These are phyloP conservation scores for Benitochromis conjunctus DNA, from an alignment of 2,113 vertebrate species.

Conservation along the genomic window DNA sequence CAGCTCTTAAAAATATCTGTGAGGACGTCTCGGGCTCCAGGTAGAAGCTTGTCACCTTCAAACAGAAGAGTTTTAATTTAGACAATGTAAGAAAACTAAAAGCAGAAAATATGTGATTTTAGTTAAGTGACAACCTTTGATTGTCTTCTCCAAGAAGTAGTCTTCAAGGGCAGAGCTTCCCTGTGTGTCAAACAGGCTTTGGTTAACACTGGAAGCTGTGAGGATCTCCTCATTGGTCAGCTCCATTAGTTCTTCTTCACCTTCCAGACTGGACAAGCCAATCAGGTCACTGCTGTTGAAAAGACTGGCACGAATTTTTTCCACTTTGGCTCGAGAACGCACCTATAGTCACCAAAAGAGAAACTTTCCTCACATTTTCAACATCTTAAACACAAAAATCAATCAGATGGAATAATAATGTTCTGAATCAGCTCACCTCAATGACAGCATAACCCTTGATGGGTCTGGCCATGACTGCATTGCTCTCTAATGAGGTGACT, in stretches of 20 bases:
- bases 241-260: constrained; percentile 96
- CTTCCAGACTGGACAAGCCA: constrained; percentile 91
- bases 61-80: not conserved
- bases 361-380: not conserved
- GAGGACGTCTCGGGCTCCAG: constrained; percentile 88
- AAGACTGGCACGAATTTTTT: constrained; percentile 95
- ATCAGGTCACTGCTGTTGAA: constrained; percentile 98
- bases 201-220: constrained; percentile 94
- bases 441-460: constrained; percentile 98
- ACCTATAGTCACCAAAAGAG: constrained; percentile 70
- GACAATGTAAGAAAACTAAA: not conserved
- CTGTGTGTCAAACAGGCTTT: constrained; percentile 96
- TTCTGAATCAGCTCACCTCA: constrained; percentile 76
- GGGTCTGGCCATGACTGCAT: constrained; percentile 75
- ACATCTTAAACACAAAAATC: not conserved
- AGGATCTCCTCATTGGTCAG: constrained; percentile 97
- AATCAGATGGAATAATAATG: not conserved
- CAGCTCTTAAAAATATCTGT: constrained; percentile 97
- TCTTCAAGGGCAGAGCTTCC: constrained; percentile 94
- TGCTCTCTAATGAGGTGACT: constrained; percentile 84
- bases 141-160: constrained; percentile 91
- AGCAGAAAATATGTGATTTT: not conserved
- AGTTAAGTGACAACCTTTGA: constrained; percentile 78
- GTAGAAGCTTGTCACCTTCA: constrained; percentile 89
- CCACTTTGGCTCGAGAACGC: constrained; percentile 92